Base-by-base conservation (phyloP, 1,140 invertebrate species). In the Anastrepha obliqua region DNA sequence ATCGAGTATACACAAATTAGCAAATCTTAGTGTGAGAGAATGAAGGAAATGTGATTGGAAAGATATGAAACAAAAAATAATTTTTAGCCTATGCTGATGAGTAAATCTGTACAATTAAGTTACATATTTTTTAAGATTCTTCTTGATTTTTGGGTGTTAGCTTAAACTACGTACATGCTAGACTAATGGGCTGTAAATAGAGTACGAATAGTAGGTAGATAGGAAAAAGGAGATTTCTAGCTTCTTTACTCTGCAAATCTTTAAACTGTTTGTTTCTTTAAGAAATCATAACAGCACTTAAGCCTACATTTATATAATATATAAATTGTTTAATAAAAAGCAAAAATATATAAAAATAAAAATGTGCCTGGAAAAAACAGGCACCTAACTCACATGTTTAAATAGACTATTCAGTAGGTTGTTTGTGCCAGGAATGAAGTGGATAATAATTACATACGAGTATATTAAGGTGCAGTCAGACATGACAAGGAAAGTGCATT, bases 121-220 rank as follows among this genome's bases (percentile, higher is more conserved):
- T 17, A 9, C 13, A 47, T 74, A 44, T 3, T 42, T 47, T 55
- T 47, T 13, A 20, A 81, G 74, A 81, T 81, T 81, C 74, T 13
- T 81, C n/a, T 81, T 15, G 39, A n/a, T 55, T 55, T 81, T 15
- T 44, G 2, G 7, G 8, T 70, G 39, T 81, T 81, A 81, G 15
- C 74, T 81, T 81, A 81, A 81, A 81, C 47, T 81, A 81, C 44
- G n/a, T 81, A 81, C 20, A 20, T 44, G 47, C 74, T 74, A 74
- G 42, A 74, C 42, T 74, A 74, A 74, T 47, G 2, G 67, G 39
- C 42, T 74, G 74, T 81, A 81, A 81, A 81, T n/a, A 55, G 74
- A 81, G 74, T 81, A 55, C 8, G 47, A 44, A 67, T 47, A 81
- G 74, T 74, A 81, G 44, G 47, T 55, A 81, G 17, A 81, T 81